A percentile compares a stretch with the other conserved stretches of the same genome.
phyloP scores from a whole-genome alignment of 2,888 invertebrate genomes.

The Drosophila merina region DNA sequence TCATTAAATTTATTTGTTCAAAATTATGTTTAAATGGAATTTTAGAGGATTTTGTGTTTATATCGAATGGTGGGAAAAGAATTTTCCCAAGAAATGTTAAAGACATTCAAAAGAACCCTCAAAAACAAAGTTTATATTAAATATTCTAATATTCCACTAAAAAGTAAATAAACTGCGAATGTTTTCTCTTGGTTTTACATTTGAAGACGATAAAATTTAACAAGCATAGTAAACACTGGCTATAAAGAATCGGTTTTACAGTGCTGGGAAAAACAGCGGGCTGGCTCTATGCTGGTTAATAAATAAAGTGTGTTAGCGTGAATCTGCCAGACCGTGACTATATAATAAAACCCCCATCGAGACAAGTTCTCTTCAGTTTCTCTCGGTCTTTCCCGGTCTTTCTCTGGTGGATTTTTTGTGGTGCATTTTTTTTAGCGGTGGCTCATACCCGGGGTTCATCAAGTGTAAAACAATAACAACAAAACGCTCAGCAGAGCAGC shows the following conservation, averaged over 20 bases:
- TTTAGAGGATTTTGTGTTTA: slow-evolving; percentile 12
- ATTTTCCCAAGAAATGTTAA: background rate
- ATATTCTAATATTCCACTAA: background rate
- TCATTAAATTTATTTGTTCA: slow-evolving; percentile 15
- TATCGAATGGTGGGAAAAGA: background rate
- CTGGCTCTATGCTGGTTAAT: slow-evolving; percentile 20
- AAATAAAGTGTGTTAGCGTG: slow-evolving; percentile 30
- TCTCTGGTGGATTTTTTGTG: background rate
- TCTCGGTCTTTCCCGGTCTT: slow-evolving; percentile 2
- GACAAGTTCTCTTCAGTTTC: slow-evolving; percentile 29
- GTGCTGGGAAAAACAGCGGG: slow-evolving; percentile 1
- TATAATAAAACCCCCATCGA: slow-evolving; percentile 17
- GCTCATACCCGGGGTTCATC: slow-evolving; percentile 27
- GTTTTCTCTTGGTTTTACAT: background rate
- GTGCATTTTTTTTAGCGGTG: slow-evolving; percentile 25
- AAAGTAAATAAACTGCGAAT: background rate
- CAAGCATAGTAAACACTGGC: background rate
- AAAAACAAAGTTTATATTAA: background rate
- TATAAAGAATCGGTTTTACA: slow-evolving; percentile 4
- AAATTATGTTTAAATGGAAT: background rate
- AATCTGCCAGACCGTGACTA: slow-evolving; percentile 37
- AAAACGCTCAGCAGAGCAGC: slow-evolving; percentile 62
- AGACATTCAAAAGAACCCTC: background rate
- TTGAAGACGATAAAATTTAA: background rate
- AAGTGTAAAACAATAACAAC: slow-evolving; percentile 43